A percentile compares a stretch with the other conserved stretches of the same genome.
Conservation (phyloP, 1,140 invertebrate genomes). For the Zaprionus ghesquierei region DNA sequence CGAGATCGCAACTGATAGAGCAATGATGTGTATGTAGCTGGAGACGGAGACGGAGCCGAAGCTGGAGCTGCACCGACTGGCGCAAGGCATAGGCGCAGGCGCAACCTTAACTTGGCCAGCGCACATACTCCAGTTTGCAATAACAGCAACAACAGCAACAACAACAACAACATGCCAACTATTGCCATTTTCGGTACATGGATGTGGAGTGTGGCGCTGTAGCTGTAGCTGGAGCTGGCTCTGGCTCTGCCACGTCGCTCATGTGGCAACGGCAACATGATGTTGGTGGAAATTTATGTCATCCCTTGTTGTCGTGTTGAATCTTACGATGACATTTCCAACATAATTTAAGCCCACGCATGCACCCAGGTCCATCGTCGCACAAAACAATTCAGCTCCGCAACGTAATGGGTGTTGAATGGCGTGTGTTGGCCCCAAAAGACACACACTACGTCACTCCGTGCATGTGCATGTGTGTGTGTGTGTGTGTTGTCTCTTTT, state of each 20-base stretch:
- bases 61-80: conserved; percentile 38
- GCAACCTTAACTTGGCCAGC: conserved; percentile 48
- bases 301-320: conserved; percentile 83
- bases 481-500: conserved; percentile 32
- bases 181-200: conserved; percentile 61
- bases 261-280: conserved; percentile 61
- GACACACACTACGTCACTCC: neutral
- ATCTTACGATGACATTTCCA: conserved; percentile 83
- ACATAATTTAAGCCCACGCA: conserved; percentile 83
- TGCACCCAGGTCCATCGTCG: conserved; percentile 28
- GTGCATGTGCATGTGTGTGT: conserved; percentile 12
- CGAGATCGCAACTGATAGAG: conserved; percentile 78
- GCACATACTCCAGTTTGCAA: conserved; percentile 67
- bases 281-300: conserved; percentile 83
- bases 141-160: conserved; percentile 16
- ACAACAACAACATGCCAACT: conserved; percentile 5
- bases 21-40: conserved; percentile 68
- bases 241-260: conserved; percentile 46
- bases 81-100: conserved; percentile 19
- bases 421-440: conserved; percentile 55
- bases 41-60: conserved; percentile 11
- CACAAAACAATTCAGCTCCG: conserved; percentile 44
- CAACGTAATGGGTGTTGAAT: conserved; percentile 65
- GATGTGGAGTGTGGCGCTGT: conserved; percentile 43
- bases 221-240: conserved; percentile 17